Conservation (phyloP, 2,113 vertebrate species). For the Callionymus lyra region DNA sequence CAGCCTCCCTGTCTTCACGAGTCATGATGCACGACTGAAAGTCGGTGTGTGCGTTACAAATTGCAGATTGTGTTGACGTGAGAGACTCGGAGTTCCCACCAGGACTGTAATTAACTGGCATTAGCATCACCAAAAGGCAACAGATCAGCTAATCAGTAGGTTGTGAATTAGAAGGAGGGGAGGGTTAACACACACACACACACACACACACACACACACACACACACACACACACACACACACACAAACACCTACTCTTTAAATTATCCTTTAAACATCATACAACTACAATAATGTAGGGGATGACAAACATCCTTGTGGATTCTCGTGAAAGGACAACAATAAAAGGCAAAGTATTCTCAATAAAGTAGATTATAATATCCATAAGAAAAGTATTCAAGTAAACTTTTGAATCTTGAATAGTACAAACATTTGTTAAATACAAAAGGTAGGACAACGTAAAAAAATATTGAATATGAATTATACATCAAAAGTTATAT, state of each 20-base stretch:
- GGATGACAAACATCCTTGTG: no score
- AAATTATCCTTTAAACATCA: no score
- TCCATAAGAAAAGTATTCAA: no score
- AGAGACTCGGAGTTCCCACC: constrained; percentile 15
- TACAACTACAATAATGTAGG: no score
- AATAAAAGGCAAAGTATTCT: no score
- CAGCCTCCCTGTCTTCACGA: background rate
- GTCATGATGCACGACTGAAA: constrained; percentile 1
- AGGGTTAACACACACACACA: constrained; percentile 11
- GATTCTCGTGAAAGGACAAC: no score
- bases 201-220: constrained; percentile 6
- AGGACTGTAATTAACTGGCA: constrained; percentile 50
- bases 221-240: constrained; percentile 3
- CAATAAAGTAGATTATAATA: no score
- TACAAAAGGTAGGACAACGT: no score
- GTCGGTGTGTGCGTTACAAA: constrained; percentile 8
- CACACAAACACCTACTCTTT: background rate
- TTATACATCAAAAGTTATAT: no score
- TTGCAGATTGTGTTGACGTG: constrained; percentile 9
- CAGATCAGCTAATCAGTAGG: constrained; percentile 55
- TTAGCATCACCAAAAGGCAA: constrained; percentile 62
- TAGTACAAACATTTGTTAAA: no score
- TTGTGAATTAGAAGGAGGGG: constrained; percentile 11
- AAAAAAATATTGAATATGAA: no score
- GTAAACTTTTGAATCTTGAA: no score